Conservation (phyloP, 2,113 vertebrate genomes). For the Polypterus senegalus region DNA sequence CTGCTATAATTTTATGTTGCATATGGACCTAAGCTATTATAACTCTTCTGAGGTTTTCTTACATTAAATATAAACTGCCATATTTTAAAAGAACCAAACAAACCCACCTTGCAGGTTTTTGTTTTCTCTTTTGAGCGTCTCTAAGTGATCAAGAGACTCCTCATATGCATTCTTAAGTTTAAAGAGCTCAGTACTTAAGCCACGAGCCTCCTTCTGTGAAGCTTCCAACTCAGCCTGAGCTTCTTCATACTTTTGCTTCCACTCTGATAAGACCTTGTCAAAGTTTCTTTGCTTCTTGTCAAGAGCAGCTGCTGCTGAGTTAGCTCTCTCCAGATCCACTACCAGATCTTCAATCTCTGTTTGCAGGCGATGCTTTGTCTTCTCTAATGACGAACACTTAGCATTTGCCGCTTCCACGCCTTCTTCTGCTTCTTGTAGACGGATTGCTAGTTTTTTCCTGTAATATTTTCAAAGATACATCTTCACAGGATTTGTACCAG, state of each 20-base stretch:
- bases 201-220: conserved; percentile 71
- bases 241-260: conserved; percentile 81
- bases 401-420: conserved; percentile 64
- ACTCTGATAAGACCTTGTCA: conserved; percentile 70
- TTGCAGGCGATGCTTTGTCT: conserved; percentile 84
- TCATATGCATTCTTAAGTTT: conserved; percentile 81
- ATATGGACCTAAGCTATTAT: not conserved
- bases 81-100: no score
- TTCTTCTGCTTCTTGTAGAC: conserved; percentile 83
- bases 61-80: no score
- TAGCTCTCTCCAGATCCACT: conserved; percentile 74
- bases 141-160: conserved; percentile 75
- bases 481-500: not conserved
- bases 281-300: conserved; percentile 88
- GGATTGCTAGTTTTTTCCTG: conserved; percentile 78
- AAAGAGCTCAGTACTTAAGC: conserved; percentile 84
- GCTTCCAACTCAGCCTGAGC: conserved; percentile 72
- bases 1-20: not conserved
- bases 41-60: no score
- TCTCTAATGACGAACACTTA: conserved; percentile 81
- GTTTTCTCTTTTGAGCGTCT: conserved; percentile 79
- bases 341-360: conserved; percentile 78
- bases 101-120: conserved; percentile 83
- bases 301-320: conserved; percentile 59
- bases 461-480: not conserved